phyloP scores from a whole-genome alignment of 2,113 vertebrate species.

The Naja naja region DNA sequence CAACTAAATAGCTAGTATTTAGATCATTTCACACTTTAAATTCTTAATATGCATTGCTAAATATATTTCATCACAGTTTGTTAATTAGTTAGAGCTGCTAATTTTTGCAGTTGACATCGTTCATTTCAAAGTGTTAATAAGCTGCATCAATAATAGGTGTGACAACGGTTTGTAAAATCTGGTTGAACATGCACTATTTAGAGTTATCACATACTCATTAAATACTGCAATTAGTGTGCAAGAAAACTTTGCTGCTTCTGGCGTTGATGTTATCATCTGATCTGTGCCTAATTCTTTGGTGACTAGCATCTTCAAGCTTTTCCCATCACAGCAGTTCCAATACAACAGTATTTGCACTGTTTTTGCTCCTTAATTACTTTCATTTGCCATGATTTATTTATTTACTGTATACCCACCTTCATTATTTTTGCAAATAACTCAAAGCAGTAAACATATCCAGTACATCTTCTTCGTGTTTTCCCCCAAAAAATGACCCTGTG shows the following conservation, averaged over 20 bases:
- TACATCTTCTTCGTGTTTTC: neutral
- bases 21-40: conserved; percentile 63
- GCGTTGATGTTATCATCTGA: neutral
- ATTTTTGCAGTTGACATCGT: conserved; percentile 58
- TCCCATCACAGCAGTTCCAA: too few relatives aligned
- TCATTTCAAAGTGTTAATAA: conserved; percentile 64
- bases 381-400: neutral
- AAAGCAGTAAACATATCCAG: neutral
- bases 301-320: neutral
- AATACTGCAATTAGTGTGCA: neutral
- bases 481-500: neutral
- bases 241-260: neutral
- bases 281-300: neutral
- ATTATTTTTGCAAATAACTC: neutral
- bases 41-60: conserved; percentile 67
- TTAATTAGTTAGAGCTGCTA: conserved; percentile 66
- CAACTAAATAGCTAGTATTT: conserved; percentile 60
- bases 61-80: conserved; percentile 65
- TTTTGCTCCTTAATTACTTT: neutral
- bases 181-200: conserved; percentile 21
- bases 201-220: conserved; percentile 13
- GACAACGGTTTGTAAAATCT: conserved; percentile 53
- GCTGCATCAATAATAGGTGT: conserved; percentile 54
- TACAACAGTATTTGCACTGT: too few relatives aligned
- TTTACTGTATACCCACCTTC: neutral